These are phyloP conservation scores for Coranthus polyacanthus DNA, from an alignment of 2,797 vertebrate species.

Conservation along the genomic window DNA sequence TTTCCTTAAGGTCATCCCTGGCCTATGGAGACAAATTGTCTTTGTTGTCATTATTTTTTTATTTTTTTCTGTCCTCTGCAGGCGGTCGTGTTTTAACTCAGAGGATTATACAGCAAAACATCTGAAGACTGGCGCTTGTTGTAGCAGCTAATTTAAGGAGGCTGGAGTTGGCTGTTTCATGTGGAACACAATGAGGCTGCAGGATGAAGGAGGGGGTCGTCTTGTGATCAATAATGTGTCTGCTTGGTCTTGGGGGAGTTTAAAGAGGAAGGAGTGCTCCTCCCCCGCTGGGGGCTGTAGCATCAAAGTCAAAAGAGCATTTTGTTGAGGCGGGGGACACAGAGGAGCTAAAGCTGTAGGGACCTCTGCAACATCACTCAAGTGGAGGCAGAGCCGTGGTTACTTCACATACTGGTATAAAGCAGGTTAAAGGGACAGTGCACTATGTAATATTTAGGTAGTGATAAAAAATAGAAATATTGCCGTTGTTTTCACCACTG, in stretches of 20 bases:
- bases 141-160: neutral
- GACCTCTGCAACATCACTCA: constrained; percentile 3
- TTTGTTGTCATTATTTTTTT: constrained; percentile 28
- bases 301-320: constrained; percentile 27
- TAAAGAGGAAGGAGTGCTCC: constrained; percentile 28
- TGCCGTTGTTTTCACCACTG: no score
- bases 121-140: constrained; percentile 5
- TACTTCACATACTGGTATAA: no score
- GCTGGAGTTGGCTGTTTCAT: constrained; percentile 34
- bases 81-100: constrained; percentile 10
- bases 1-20: constrained; percentile 64
- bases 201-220: neutral
- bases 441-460: no score
- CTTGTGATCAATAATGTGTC: constrained; percentile 48
- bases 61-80: constrained; percentile 32
- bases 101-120: constrained; percentile 19
- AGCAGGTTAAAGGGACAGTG: no score
- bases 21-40: constrained; percentile 39
- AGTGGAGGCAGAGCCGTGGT: no score
- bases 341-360: neutral
- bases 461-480: no score
- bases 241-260: constrained; percentile 28
- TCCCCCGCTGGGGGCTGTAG: constrained; percentile 16
- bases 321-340: neutral
- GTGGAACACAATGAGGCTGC: constrained; percentile 45